Conservation (phyloP, 2,888 invertebrate genomes). For the Halocaridina rubra region DNA sequence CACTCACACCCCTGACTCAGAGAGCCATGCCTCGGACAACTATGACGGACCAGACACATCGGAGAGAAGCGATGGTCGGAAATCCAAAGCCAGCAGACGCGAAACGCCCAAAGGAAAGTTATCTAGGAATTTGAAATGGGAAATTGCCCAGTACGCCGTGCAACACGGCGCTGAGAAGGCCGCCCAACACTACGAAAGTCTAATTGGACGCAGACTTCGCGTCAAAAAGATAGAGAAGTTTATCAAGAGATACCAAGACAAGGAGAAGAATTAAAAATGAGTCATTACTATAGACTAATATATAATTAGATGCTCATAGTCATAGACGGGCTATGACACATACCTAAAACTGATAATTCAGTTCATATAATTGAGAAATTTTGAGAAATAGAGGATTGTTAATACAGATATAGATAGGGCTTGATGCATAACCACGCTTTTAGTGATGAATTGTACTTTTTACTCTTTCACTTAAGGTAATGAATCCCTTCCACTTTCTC, state of each 20-base stretch:
- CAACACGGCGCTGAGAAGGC: conserved; percentile 20
- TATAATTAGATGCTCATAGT: no score
- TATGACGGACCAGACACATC: not conserved
- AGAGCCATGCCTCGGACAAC: not conserved
- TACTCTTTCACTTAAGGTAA: no score
- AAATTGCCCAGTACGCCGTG: conserved; percentile 41
- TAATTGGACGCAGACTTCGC: conserved; percentile 18
- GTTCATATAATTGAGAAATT: no score
- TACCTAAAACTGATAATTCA: no score
- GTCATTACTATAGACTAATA: no score
- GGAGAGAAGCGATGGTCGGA: not conserved
- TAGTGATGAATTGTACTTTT: no score
- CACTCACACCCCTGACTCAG: not conserved
- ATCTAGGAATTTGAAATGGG: conserved; percentile 20
- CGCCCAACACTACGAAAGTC: not conserved
- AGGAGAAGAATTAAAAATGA: not conserved
- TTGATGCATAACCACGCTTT: no score
- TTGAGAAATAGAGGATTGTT: no score
- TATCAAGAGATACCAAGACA: conserved; percentile 27
- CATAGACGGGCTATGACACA: no score
- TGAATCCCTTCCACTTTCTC: no score
- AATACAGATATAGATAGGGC: no score
- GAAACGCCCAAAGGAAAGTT: conserved; percentile 32
- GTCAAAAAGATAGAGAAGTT: conserved; percentile 43
- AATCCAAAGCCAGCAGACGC: conserved; percentile 15